phyloP scores from a whole-genome alignment of 2,113 vertebrate species.

The Ammospiza caudacuta region DNA sequence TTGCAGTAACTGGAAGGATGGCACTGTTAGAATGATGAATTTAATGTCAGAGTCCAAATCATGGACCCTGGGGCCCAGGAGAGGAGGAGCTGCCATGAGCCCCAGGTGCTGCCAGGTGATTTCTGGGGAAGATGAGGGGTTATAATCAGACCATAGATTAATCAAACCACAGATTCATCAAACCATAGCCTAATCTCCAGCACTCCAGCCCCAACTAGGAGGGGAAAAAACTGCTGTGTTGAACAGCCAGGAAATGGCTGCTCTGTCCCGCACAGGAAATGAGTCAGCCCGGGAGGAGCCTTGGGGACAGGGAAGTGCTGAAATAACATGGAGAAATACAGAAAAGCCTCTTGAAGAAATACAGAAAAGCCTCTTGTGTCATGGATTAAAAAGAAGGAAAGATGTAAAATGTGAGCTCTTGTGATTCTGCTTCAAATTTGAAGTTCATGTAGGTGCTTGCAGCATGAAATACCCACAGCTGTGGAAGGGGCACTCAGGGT shows the following conservation, averaged over 20 bases:
- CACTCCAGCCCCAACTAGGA: neutral
- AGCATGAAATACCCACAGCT: neutral
- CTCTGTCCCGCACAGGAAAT: constrained; percentile 58
- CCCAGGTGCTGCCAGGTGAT: neutral
- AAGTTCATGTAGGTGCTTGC: neutral
- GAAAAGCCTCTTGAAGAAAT: neutral
- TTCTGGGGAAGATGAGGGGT: neutral
- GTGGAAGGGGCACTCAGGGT: neutral
- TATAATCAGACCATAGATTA: neutral
- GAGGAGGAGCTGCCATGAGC: neutral
- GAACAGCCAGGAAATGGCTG: constrained; percentile 56
- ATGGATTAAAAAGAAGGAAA: neutral
- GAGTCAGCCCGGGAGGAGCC: constrained; percentile 46
- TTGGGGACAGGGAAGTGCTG: constrained; percentile 27
- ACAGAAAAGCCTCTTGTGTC: neutral
- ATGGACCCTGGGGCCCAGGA: neutral
- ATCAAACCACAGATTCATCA: neutral
- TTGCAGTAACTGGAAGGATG: neutral
- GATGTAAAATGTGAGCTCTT: neutral
- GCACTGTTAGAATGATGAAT: neutral
- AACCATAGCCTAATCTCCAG: neutral
- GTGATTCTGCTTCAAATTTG: neutral
- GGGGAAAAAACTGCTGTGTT: neutral
- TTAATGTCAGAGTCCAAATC: neutral
- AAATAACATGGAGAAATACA: neutral